Conservation (phyloP, 2,888 invertebrate species). For the Periphyllus acericola region DNA sequence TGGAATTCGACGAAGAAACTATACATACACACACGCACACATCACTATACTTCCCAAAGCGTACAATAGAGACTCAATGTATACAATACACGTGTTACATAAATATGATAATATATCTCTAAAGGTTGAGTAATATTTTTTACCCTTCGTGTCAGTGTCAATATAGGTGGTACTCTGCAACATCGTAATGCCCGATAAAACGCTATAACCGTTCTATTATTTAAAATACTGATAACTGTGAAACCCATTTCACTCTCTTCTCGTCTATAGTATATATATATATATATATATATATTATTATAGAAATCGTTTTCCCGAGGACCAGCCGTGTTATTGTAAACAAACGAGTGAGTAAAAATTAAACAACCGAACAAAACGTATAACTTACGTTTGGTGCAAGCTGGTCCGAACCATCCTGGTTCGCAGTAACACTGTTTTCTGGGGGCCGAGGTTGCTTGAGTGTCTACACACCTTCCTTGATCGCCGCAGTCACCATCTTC, state of each 20-base stretch:
- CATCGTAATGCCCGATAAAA: background rate
- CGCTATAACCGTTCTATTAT: background rate
- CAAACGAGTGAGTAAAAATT: background rate
- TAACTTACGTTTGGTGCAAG: constrained; percentile 82
- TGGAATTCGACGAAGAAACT: constrained; percentile 9
- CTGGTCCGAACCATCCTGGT: constrained; percentile 86
- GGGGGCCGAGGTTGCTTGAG: constrained; percentile 83
- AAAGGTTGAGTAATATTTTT: constrained; percentile 16
- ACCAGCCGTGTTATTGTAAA: background rate
- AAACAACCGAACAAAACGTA: background rate
- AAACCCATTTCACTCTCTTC: background rate
- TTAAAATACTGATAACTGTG: constrained; percentile 10
- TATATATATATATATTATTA: too few species aligned
- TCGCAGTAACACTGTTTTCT: constrained; percentile 89
- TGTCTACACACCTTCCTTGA: constrained; percentile 85
- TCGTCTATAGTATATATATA: background rate
- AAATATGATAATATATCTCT: constrained; percentile 41
- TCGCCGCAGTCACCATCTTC: constrained; percentile 86
- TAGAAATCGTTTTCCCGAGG: background rate
- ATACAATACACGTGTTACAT: constrained; percentile 9
- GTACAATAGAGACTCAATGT: constrained; percentile 46
- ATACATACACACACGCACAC: background rate
- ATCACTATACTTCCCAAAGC: background rate
- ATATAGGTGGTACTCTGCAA: too few species aligned
- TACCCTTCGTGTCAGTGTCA: constrained; percentile 23